A percentile compares a stretch with the other conserved stretches of the same genome.
phyloP scores from a whole-genome alignment of 2,888 invertebrate genomes.

The Latrodectus elegans region DNA sequence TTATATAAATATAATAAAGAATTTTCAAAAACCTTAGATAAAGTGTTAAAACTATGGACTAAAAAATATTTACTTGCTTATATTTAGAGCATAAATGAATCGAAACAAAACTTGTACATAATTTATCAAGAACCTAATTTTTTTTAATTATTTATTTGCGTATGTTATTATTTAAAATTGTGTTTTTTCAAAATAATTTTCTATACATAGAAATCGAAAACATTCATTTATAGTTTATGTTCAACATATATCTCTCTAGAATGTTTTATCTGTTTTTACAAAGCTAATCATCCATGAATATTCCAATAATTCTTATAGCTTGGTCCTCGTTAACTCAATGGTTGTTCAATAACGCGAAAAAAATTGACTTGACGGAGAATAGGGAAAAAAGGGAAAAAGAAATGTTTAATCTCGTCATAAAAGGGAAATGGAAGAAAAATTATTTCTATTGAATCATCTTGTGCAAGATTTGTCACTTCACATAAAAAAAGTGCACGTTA shows the following conservation, averaged over 20 bases:
- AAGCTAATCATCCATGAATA: conserved; percentile 50
- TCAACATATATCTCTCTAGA: neutral
- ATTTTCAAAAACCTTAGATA: too few species aligned
- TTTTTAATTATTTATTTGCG: too few species aligned
- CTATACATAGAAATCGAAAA: neutral
- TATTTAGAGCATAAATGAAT: too few species aligned
- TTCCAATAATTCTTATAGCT: conserved; percentile 60
- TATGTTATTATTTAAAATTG: too few species aligned
- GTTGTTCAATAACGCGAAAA: conserved; percentile 56
- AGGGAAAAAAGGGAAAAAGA: conserved; percentile 16
- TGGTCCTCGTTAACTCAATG: conserved; percentile 53
- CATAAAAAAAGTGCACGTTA: conserved; percentile 6
- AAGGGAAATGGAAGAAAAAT: conserved; percentile 25
- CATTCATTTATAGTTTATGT: neutral
- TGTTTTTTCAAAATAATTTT: too few species aligned
- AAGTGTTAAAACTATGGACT: too few species aligned
- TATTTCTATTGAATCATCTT: conserved; percentile 7
- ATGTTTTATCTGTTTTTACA: conserved; percentile 16
- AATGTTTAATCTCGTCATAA: conserved; percentile 31
- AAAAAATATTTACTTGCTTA: too few species aligned
- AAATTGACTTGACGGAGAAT: conserved; percentile 18
- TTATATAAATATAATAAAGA: too few species aligned
- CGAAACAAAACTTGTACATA: too few species aligned
- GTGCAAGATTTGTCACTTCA: neutral
- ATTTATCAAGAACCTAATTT: too few species aligned